Conservation (phyloP, 2,888 invertebrate species). For the Belgica antarctica region DNA sequence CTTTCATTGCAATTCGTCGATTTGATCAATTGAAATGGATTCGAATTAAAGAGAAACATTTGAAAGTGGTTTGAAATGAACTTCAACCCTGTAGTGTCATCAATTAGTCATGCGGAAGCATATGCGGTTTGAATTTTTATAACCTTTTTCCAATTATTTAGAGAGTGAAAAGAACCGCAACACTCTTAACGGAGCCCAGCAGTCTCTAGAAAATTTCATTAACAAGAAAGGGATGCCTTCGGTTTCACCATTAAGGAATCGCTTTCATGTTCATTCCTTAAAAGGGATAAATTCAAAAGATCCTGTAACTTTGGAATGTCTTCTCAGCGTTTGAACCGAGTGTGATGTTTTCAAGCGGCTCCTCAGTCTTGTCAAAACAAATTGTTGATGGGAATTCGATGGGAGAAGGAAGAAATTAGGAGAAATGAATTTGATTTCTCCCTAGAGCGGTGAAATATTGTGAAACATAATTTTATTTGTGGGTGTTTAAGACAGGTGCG, state of each 20-base stretch:
- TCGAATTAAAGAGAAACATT: constrained; percentile 30
- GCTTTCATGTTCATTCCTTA: not conserved
- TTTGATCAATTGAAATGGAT: constrained; percentile 19
- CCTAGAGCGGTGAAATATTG: no score
- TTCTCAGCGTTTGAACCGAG: not conserved
- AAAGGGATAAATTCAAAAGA: not conserved
- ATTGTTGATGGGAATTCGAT: not conserved
- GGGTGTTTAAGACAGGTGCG: no score
- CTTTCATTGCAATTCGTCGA: not conserved
- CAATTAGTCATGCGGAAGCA: not conserved
- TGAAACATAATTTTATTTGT: no score
- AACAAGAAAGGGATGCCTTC: not conserved
- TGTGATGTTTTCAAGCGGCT: not conserved
- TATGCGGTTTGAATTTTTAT: not conserved
- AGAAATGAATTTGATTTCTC: no score
- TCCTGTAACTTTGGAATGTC: not conserved
- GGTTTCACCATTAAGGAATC: not conserved
- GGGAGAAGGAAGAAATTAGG: not conserved
- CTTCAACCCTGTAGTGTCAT: not conserved
- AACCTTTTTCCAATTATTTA: not conserved
- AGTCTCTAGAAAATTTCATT: not conserved
- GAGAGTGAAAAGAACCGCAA: not conserved
- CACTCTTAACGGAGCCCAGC: no score
- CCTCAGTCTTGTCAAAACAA: not conserved
- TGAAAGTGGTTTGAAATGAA: not conserved